Percentiles rank a stretch among this genome's conserved stretches.
phyloP scores from a whole-genome alignment of 2,888 invertebrate genomes.

The Venustoraphidia nigricollis region DNA sequence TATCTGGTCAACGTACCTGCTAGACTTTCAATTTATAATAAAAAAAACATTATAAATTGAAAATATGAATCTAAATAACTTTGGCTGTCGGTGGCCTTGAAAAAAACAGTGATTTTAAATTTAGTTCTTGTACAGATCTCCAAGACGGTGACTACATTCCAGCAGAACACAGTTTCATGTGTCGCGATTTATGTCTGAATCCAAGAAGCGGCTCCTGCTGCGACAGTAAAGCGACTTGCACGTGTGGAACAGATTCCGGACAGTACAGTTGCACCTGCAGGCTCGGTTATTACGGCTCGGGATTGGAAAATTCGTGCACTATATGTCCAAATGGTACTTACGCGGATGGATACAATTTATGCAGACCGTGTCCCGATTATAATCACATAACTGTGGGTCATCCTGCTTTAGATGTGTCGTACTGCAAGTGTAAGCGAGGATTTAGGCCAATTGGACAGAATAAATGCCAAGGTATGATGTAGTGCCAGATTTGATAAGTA shows the following conservation, averaged over 20 bases:
- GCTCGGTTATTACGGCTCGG: conserved; percentile 47
- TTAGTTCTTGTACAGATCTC: conserved; percentile 31
- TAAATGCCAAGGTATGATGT: conserved; percentile 36
- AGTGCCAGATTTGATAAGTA: no score
- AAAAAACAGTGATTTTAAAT: conserved; percentile 2
- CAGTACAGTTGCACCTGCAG: conserved; percentile 52
- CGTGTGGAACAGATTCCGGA: conserved; percentile 50
- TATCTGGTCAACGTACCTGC: no score
- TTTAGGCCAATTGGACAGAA: conserved; percentile 23
- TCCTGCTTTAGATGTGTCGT: conserved; percentile 35
- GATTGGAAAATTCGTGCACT: conserved; percentile 40
- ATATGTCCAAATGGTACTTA: conserved; percentile 51
- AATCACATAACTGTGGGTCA: conserved; percentile 40
- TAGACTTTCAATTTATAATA: no score
- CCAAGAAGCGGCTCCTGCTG: conserved; percentile 33
- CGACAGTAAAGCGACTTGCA: conserved; percentile 41
- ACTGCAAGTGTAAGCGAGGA: conserved; percentile 47
- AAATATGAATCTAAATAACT: not conserved
- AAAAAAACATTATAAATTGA: no score
- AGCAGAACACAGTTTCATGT: conserved; percentile 30
- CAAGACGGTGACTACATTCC: conserved; percentile 40
- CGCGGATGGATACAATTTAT: conserved; percentile 35
- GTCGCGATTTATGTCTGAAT: conserved; percentile 35
- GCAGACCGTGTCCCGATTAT: conserved; percentile 32
- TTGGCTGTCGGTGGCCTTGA: not conserved